A percentile compares a stretch with the other conserved stretches of the same genome.
These are phyloP conservation scores for Picus viridis DNA, from an alignment of 2,797 vertebrate species.

Conservation along the genomic window DNA sequence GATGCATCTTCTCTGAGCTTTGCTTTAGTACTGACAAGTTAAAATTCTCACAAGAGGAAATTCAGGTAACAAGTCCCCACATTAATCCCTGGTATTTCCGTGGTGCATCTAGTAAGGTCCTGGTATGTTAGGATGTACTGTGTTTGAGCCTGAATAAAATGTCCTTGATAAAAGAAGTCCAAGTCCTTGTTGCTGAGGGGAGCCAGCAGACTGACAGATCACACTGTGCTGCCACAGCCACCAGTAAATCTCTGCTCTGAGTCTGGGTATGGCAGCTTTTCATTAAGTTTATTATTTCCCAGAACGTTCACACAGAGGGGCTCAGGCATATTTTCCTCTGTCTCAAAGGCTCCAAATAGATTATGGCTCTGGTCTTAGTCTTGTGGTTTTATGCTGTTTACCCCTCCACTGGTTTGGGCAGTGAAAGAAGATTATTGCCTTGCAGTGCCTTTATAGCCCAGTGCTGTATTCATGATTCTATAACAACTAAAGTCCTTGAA, in stretches of 20 bases:
- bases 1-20: not conserved
- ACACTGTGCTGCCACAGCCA: not conserved
- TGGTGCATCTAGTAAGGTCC: not conserved
- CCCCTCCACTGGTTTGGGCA: not conserved
- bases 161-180: not conserved
- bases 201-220: not conserved
- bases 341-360: not conserved
- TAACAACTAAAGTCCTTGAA: conserved; percentile 10
- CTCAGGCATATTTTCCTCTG: not conserved
- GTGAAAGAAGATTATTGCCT: not conserved
- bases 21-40: not conserved
- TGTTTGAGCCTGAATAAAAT: not conserved
- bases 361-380: not conserved
- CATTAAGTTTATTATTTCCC: conserved; percentile 23
- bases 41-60: not conserved
- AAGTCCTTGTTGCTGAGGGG: not conserved
- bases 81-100: not conserved
- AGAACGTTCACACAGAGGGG: not conserved
- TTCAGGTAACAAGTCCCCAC: not conserved
- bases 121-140: not conserved
- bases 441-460: not conserved
- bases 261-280: conserved; percentile 13
- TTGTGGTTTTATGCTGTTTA: not conserved
- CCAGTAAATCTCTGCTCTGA: not conserved
- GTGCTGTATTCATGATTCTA: conserved; percentile 14